A percentile compares a stretch with the other conserved stretches of the same genome.
Conservation (phyloP, 2,888 invertebrate species). For the Drosophila yooni region DNA sequence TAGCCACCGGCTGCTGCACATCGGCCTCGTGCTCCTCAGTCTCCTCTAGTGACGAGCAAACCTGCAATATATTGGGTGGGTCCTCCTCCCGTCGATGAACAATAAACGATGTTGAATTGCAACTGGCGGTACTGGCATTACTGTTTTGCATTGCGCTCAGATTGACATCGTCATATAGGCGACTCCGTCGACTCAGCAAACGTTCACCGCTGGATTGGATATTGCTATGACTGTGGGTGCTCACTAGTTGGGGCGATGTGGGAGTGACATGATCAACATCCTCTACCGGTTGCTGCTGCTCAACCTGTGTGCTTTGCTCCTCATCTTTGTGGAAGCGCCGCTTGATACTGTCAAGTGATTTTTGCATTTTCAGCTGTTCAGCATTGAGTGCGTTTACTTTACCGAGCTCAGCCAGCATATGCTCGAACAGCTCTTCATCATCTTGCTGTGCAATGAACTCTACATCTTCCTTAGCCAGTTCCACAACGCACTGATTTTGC, state of each 20-base stretch:
- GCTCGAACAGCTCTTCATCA: slow-evolving; percentile 84
- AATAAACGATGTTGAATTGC: slow-evolving; percentile 77
- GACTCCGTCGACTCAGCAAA: slow-evolving; percentile 83
- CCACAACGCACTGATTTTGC: slow-evolving; percentile 80
- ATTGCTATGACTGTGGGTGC: slow-evolving; percentile 34
- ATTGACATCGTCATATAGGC: slow-evolving; percentile 84
- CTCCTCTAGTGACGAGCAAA: slow-evolving; percentile 33
- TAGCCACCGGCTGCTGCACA: slow-evolving; percentile 12
- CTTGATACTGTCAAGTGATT: slow-evolving; percentile 84
- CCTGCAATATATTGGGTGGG: slow-evolving; percentile 31
- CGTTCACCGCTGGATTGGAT: slow-evolving; percentile 74
- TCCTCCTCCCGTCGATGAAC: slow-evolving; percentile 60
- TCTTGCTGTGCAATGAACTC: slow-evolving; percentile 79
- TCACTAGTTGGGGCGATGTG: slow-evolving; percentile 14
- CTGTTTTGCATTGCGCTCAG: slow-evolving; percentile 68
- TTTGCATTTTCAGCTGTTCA: slow-evolving; percentile 84
- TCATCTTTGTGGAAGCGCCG: slow-evolving; percentile 79
- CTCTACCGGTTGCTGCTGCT: slow-evolving; percentile 24
- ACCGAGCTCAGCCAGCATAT: slow-evolving; percentile 82
- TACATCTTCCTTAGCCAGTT: slow-evolving; percentile 79
- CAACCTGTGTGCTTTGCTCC: slow-evolving; percentile 21
- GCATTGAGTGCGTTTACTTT: slow-evolving; percentile 76
- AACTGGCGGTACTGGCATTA: slow-evolving; percentile 48
- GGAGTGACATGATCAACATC: slow-evolving; percentile 26
- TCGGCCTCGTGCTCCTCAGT: slow-evolving; percentile 34